Base-by-base conservation (phyloP, 37 sponge, comb jelly and placozoan species). In the Chondrosia reniformis region DNA sequence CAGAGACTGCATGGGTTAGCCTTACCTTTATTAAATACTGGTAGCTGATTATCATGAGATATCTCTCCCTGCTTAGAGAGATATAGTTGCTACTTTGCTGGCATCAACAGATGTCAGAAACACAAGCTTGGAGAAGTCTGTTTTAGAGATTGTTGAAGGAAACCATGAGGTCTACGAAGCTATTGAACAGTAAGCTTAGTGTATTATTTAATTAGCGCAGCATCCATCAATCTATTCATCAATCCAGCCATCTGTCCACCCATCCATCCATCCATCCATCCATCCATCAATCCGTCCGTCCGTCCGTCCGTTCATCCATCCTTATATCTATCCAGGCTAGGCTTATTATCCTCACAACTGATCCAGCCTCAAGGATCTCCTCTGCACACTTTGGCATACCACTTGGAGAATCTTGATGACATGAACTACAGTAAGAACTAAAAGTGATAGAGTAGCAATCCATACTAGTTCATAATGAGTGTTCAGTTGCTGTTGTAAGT, bases 1-100 rank as follows among this genome's bases (percentile, higher is more conserved):
- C 87, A 46, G 55, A 24, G 1, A 33, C 89, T 15, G 76, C 71
- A 49, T 93, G 94, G 94, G 94, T 93, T 28, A 78, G 87, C 24
- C 27, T 22, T 10, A 24, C 19, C 24, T 27, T 49, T 40, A 3
- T 36, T 40, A 46, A 55, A 58, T 25, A 40, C 3, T 46, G 49
- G 77, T 8, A 33, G 33, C 7, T 33, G 34, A 4, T 65, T 4
- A 33, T 21, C 22, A 22, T 21, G 40, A 21, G 21, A 12, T 73
- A 25, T 81, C 36, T 28, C 30, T n/a, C 22, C 71, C 49, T 12
- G 2, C 15, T 0, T 77, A 93, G 94, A 80, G 46, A 41, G 82
- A 93, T 33, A 45, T 93, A 28, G 40, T 89, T 77, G 84, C 81
- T 13, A 83, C 63, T 41, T 54, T 93, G 45, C 61, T 86, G 28